Evolutionary conservation across 2,888 invertebrate species (phyloP).

Genomic region (Sinotaia quadrata): DNA sequence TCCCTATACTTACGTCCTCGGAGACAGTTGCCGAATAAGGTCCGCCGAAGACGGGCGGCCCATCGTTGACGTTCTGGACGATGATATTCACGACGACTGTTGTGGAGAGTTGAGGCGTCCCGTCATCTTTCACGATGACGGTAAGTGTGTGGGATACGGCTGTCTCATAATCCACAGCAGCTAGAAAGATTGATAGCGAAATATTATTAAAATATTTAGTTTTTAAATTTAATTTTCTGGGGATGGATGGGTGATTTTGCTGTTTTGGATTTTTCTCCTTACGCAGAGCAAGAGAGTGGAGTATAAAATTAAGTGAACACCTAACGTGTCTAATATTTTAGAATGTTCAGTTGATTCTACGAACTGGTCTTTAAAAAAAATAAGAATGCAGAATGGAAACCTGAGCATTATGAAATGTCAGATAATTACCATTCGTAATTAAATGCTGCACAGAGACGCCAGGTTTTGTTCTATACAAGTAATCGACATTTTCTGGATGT

Average conservation of each 20-base stretch:
- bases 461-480: no score
- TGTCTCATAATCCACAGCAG: conserved; percentile 44
- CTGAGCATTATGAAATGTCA: no score
- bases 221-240: no score
- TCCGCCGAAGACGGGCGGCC: conserved; percentile 43
- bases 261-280: neutral
- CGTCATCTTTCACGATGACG: conserved; percentile 28
- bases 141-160: conserved; percentile 37
- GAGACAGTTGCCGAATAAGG: conserved; percentile 34
- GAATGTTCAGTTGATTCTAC: no score
- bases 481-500: no score
- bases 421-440: no score
- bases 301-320: no score
- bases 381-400: no score
- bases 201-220: neutral
- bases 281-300: neutral
- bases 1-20: conserved; percentile 38
- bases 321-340: no score
- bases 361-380: no score
- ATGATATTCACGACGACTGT: conserved; percentile 44
- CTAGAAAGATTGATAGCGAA: conserved; percentile 11
- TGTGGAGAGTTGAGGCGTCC: conserved; percentile 30
- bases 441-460: no score
- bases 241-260: no score
- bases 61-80: conserved; percentile 53